Percentiles rank a stretch among this genome's conserved stretches.
phyloP scores from a whole-genome alignment of 64 coral and sea anemone species.

The Porites lutea region DNA sequence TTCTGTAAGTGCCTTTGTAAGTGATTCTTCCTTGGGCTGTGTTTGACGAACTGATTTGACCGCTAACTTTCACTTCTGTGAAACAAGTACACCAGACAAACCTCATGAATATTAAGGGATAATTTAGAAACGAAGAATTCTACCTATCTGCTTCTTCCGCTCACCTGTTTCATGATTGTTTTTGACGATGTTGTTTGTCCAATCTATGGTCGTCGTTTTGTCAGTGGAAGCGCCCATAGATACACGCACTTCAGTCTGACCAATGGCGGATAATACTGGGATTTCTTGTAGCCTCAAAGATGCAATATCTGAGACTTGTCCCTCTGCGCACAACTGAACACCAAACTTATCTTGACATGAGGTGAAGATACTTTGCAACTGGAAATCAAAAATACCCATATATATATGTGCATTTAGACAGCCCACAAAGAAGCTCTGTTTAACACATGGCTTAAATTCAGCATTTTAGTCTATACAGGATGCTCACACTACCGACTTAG shows the following conservation, averaged over 20 bases:
- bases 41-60: neutral
- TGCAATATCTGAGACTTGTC: neutral
- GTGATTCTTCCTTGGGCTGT: neutral
- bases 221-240: constrained; percentile 9
- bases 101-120: neutral
- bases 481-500: no score
- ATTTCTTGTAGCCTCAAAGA: constrained; percentile 27
- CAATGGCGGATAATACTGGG: constrained; percentile 9
- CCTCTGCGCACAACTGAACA: constrained; percentile 20
- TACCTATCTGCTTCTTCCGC: neutral
- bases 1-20: neutral
- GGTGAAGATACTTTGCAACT: constrained; percentile 14
- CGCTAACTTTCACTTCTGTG: neutral
- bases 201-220: neutral
- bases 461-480: no score
- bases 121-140: no score
- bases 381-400: neutral
- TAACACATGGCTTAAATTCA: no score
- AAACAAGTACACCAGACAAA: no score
- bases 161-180: neutral
- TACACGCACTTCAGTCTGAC: neutral
- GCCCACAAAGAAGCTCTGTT: no score
- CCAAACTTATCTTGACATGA: constrained; percentile 30
- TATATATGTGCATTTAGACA: no score
- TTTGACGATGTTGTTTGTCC: neutral